Conservation (phyloP, 2,888 invertebrate genomes). For the Abrostola triplasia region DNA sequence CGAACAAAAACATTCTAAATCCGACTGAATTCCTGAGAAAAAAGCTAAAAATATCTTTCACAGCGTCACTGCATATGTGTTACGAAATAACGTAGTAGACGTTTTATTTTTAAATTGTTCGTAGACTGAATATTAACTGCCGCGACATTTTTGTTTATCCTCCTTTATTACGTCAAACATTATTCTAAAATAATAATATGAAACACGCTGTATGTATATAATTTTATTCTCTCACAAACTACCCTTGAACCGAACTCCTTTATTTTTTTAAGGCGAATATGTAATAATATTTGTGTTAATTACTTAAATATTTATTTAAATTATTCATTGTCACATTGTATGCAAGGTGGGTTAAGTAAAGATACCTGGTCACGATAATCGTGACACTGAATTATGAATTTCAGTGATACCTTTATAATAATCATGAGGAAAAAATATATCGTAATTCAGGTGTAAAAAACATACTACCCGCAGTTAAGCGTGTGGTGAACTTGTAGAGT, state of each 20-base stretch:
- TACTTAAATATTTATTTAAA: too few relatives aligned
- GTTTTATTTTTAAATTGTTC: slow-evolving; percentile 41
- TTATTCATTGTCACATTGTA: too few relatives aligned
- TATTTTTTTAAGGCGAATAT: too few relatives aligned
- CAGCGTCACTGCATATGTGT: slow-evolving; percentile 39
- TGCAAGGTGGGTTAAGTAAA: too few relatives aligned
- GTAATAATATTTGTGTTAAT: too few relatives aligned
- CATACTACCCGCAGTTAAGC: too few relatives aligned
- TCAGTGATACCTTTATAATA: not conserved
- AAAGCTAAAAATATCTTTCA: slow-evolving; percentile 39
- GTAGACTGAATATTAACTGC: slow-evolving; percentile 15
- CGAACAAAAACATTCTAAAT: slow-evolving; percentile 18
- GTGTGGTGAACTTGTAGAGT: too few relatives aligned
- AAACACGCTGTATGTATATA: too few relatives aligned
- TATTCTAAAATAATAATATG: too few relatives aligned
- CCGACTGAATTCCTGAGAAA: slow-evolving; percentile 25
- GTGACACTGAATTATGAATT: not conserved
- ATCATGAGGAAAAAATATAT: not conserved
- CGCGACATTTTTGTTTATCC: not conserved
- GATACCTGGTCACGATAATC: not conserved
- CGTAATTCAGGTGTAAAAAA: not conserved
- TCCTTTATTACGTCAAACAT: not conserved
- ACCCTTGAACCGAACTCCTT: too few relatives aligned
- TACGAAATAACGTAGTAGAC: slow-evolving; percentile 44
- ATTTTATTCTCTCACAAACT: too few relatives aligned